Percentiles rank a stretch among this genome's conserved stretches.
Conservation (phyloP, 2,888 invertebrate genomes). For the Cyrtodaria siliqua region DNA sequence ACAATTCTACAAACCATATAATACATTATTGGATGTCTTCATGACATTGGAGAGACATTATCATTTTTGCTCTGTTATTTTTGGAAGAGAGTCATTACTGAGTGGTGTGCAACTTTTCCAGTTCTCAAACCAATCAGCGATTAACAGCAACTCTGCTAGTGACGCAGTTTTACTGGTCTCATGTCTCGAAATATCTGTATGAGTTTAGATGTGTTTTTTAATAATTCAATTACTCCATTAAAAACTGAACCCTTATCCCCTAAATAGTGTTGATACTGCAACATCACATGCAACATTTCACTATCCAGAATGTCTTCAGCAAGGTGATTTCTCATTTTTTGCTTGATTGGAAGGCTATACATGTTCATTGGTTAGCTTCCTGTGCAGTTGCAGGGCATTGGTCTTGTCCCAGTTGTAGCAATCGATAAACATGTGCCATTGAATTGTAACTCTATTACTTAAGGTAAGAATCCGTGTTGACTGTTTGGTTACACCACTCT, state of each 20-base stretch:
- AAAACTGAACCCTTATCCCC: constrained; percentile 31
- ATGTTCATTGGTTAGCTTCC: constrained; percentile 46
- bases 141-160: no score
- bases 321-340: constrained; percentile 51
- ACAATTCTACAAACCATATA: no score
- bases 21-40: no score
- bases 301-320: constrained; percentile 37
- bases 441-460: constrained; percentile 7
- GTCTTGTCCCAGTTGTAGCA: constrained; percentile 47
- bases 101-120: no score
- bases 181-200: constrained; percentile 22
- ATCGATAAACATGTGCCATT: constrained; percentile 53
- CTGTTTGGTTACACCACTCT: constrained; percentile 28
- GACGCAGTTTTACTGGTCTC: constrained; percentile 10
- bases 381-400: constrained; percentile 40
- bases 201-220: constrained; percentile 34
- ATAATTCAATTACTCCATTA: constrained; percentile 31
- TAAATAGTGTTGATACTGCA: constrained; percentile 22
- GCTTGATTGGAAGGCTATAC: constrained; percentile 32
- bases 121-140: no score
- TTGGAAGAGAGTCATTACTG: no score
- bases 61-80: no score
- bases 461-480: constrained; percentile 26
- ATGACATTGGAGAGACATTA: no score
- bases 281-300: constrained; percentile 40